Evolutionary conservation across 2,797 vertebrate species (phyloP), one percentile per base, ranked within the genome.

Genomic region (Lemur catta): DNA sequence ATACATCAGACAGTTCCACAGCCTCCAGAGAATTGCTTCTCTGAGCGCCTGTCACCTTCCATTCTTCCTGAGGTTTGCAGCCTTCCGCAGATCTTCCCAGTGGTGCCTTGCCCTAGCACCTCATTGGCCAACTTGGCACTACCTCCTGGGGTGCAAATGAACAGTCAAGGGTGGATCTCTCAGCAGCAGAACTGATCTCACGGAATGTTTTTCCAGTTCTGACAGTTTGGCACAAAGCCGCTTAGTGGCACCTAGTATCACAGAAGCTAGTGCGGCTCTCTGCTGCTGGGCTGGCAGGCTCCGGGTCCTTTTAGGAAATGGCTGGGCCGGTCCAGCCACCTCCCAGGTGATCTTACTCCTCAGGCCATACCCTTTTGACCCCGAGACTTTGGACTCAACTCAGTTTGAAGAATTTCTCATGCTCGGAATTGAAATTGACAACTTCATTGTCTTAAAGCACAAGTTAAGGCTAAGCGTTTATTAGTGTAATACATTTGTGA

Each of bases 361-460:
- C 78, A 72, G 33, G 92, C 38, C 57, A 82, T 91, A 84, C 26
- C 67, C 78, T 93, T 89, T 79, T 97, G 90, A 86, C 85, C 90
- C 38, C 57, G 90, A 84, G 67, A 76, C 33, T 61, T 30, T 82
- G 63, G 43, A 82, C 22, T 75, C 50, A 38, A 48, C 65, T 91
- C 57, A 67, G 33, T 88, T 84, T 35, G 76, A 88, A 96, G 67
- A 78, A 84, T 97, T 85, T 80, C 41, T 93, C 43, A 46, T 59
- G 75, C 55, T 35, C 43, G 52, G 17, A 20, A n/a, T 28, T 82
- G 46, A 28, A 92, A n/a, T 18, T 71, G 74, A 92, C 95, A 90
- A 85, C 76, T 50, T 93, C 71, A 48, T 91, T 96, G 69, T 93
- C 61, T 93, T 92, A 63, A 93, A 80, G 69, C 69, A 35, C 46